These are phyloP conservation scores for Exocentrus adspersus DNA, from an alignment of 2,888 invertebrate genomes.

Conservation along the genomic window DNA sequence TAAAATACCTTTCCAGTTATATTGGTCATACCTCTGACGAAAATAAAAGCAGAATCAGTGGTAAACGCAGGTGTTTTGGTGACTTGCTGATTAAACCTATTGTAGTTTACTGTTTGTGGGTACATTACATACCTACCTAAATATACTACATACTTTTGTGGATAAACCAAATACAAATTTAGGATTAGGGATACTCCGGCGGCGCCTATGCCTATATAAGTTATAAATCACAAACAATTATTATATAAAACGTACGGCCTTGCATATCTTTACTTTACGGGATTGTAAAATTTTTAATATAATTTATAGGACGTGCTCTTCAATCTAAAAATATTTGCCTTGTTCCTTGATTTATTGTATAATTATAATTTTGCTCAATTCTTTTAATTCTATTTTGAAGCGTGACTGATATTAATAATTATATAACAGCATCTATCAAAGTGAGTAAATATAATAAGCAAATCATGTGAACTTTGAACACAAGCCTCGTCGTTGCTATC, in stretches of 20 bases:
- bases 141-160: too few species aligned
- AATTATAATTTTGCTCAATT: background rate
- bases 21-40: constrained; percentile 8
- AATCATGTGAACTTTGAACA: constrained; percentile 6
- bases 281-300: background rate
- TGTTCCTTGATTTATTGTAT: background rate
- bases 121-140: too few species aligned
- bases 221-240: too few species aligned
- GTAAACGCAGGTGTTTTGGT: background rate
- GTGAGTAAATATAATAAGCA: constrained; percentile 7
- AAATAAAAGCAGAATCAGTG: background rate
- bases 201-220: too few species aligned
- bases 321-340: background rate
- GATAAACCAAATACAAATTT: too few species aligned
- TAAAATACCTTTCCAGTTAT: constrained; percentile 13
- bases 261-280: background rate
- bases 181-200: too few species aligned
- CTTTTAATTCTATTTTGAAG: background rate
- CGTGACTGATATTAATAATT: background rate
- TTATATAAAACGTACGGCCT: too few species aligned
- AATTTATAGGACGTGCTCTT: background rate
- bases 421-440: background rate
- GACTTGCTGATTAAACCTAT: too few species aligned
- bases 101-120: too few species aligned
- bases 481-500: background rate